Percentiles rank a stretch among this genome's conserved stretches.
phyloP scores from a whole-genome alignment of 2,888 invertebrate species.

The Alitta virens region DNA sequence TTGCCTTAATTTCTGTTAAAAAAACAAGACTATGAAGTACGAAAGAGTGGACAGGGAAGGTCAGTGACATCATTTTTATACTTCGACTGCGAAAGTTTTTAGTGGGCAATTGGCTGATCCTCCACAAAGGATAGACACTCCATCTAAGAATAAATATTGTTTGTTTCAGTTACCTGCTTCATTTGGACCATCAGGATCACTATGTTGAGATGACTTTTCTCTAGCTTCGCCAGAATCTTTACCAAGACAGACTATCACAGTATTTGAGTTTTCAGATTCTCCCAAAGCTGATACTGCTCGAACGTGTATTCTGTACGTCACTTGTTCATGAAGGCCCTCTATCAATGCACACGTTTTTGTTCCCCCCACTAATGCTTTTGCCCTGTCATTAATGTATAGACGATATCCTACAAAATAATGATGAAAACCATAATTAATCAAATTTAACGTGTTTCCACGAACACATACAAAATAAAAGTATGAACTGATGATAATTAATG shows the following conservation, averaged over 20 bases:
- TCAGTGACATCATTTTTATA: no score
- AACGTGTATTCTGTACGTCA: conserved; percentile 44
- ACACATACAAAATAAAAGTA: no score
- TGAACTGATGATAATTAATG: no score
- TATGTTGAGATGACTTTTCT: background rate
- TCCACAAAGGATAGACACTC: background rate
- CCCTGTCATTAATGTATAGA: conserved; percentile 47
- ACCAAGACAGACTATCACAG: conserved; percentile 33
- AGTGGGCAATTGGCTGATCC: no score
- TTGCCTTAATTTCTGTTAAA: no score
- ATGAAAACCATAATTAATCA: no score
- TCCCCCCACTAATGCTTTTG: conserved; percentile 43
- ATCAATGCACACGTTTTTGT: conserved; percentile 40
- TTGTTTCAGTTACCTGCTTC: background rate
- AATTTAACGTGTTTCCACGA: no score
- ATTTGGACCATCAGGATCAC: no score
- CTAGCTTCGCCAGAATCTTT: background rate
- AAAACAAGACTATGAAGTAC: no score
- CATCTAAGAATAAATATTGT: background rate
- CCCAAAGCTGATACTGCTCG: conserved; percentile 48
- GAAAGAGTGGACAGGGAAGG: no score
- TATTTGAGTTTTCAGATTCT: conserved; percentile 48
- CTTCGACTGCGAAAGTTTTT: no score
- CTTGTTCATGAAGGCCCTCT: conserved; percentile 39
- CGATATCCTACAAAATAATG: conserved; percentile 53